phyloP scores from a whole-genome alignment of 2,888 invertebrate species.

The Cancer borealis region DNA sequence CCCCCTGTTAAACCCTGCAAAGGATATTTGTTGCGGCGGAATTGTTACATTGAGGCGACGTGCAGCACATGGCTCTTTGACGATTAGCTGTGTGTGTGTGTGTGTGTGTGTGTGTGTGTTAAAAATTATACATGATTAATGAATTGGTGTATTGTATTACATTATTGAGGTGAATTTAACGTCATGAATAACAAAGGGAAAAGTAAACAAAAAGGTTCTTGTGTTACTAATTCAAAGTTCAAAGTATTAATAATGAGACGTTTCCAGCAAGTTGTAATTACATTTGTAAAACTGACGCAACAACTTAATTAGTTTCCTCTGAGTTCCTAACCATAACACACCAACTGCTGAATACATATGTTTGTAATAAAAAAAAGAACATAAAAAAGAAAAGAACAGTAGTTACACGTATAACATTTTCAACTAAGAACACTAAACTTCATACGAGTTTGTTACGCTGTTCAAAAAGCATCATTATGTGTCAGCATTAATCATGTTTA shows the following conservation, averaged over 20 bases:
- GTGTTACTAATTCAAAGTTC: slow-evolving; percentile 26
- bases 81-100: not conserved
- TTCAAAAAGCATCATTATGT: not conserved
- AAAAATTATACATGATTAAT: not conserved
- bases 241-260: slow-evolving; percentile 22
- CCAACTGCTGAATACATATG: not conserved
- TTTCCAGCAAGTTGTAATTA: slow-evolving; percentile 25
- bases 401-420: not conserved
- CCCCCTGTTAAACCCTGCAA: not conserved
- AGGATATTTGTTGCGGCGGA: not conserved
- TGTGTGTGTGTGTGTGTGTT: not conserved
- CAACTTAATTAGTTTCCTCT: not conserved
- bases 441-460: not conserved
- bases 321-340: not conserved
- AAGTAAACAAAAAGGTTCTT: not conserved
- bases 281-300: slow-evolving; percentile 1
- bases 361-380: not conserved
- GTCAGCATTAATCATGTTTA: not conserved
- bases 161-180: not conserved
- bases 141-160: not conserved
- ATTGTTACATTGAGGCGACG: not conserved
- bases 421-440: not conserved
- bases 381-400: not conserved
- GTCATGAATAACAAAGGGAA: not conserved
- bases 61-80: not conserved